Evolutionary conservation across 2,797 vertebrate species (phyloP).

Genomic region (Macropus fuliginosus): DNA sequence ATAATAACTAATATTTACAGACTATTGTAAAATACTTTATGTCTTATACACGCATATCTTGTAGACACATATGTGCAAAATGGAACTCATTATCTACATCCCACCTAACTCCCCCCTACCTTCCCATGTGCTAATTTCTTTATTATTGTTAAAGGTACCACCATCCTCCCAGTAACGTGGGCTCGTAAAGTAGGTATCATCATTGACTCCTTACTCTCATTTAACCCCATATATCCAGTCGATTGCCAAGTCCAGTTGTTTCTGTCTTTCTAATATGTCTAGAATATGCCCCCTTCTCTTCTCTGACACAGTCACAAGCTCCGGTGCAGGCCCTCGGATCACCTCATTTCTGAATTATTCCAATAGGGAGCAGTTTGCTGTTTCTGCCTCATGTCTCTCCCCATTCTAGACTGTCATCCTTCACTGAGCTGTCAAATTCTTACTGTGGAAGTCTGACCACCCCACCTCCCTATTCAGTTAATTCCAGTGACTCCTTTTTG

Average conservation of each 20-base stretch:
- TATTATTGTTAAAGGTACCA: neutral
- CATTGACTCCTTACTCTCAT: neutral
- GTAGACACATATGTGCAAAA: neutral
- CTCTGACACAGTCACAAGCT: neutral
- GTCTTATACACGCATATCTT: neutral
- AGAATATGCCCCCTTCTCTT: neutral
- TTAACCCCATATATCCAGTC: neutral
- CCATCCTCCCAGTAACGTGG: neutral
- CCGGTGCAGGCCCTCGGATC: neutral
- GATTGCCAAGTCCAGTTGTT: neutral
- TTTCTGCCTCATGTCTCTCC: neutral
- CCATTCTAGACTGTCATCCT: neutral
- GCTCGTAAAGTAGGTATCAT: too few species aligned
- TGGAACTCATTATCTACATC: neutral
- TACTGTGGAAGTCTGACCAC: neutral
- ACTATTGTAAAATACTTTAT: neutral
- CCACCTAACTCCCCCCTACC: neutral
- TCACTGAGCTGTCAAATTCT: neutral
- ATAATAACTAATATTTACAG: neutral
- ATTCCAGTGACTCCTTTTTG: neutral
- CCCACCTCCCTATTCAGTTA: neutral
- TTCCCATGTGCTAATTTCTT: neutral
- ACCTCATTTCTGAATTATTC: neutral
- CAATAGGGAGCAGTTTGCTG: neutral
- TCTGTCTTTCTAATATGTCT: neutral